Conservation (phyloP, 2,888 invertebrate genomes). For the Troides oblongomaculatus region DNA sequence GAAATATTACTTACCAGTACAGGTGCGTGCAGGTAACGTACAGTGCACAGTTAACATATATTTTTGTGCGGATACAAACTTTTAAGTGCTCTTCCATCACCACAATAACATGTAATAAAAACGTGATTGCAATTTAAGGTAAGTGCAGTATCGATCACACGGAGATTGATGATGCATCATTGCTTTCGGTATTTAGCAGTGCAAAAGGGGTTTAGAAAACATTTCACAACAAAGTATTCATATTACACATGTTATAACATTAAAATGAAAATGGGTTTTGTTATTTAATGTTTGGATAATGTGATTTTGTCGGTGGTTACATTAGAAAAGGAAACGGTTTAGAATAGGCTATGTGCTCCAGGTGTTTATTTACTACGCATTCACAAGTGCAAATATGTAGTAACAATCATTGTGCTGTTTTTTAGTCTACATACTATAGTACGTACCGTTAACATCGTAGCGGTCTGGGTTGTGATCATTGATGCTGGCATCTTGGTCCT, state of each 20-base stretch:
- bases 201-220: conserved; percentile 5
- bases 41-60: conserved; percentile 33
- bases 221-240: background rate
- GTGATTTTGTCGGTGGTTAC: conserved; percentile 3
- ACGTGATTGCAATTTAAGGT: conserved; percentile 20
- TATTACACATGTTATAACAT: too few relatives aligned
- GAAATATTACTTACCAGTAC: conserved; percentile 35
- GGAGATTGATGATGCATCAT: background rate
- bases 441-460: conserved; percentile 61
- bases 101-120: conserved; percentile 30
- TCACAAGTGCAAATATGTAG: conserved; percentile 33
- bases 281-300: background rate
- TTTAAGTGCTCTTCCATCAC: conserved; percentile 38
- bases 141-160: conserved; percentile 25
- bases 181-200: conserved; percentile 7
- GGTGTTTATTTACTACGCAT: conserved; percentile 28
- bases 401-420: background rate
- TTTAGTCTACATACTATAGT: conserved; percentile 17
- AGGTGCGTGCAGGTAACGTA: conserved; percentile 31
- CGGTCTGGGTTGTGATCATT: conserved; percentile 52
- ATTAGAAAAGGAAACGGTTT: background rate
- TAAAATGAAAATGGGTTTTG: background rate
- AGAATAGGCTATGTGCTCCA: conserved; percentile 11
- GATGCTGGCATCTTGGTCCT: conserved; percentile 62
- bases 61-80: conserved; percentile 35